Evolutionary conservation across 2,888 invertebrate species (phyloP).

Genomic region (Tromatobia lineatoria): DNA sequence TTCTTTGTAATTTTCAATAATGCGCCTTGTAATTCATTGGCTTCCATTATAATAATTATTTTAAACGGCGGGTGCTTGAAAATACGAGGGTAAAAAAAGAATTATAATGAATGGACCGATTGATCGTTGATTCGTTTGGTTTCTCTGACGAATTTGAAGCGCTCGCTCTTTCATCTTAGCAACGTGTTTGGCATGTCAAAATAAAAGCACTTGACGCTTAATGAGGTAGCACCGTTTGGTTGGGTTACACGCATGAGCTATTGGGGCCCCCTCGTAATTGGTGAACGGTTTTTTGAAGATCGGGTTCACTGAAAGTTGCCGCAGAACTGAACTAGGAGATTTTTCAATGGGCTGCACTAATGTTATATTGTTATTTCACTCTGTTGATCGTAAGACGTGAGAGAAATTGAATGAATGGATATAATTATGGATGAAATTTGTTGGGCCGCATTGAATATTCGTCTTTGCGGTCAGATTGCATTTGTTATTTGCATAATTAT

Average conservation of each 20-base stretch:
- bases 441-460: constrained; percentile 1
- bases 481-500: too few relatives aligned
- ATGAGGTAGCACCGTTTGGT: constrained; percentile 46
- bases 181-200: constrained; percentile 62
- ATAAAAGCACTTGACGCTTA: constrained; percentile 65
- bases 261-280: constrained; percentile 16
- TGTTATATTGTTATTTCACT: constrained; percentile 1
- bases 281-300: constrained; percentile 9
- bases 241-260: background rate
- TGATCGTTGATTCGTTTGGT: constrained; percentile 31
- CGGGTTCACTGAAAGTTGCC: constrained; percentile 15
- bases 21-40: constrained; percentile 59
- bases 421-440: background rate
- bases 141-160: constrained; percentile 45
- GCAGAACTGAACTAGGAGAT: constrained; percentile 11
- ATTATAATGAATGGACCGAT: constrained; percentile 25
- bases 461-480: background rate
- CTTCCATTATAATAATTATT: constrained; percentile 57
- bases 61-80: constrained; percentile 21
- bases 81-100: constrained; percentile 24
- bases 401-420: background rate
- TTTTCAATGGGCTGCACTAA: background rate
- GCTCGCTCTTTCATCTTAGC: constrained; percentile 44
- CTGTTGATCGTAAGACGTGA: background rate
- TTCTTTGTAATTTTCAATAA: constrained; percentile 38